phyloP scores from a whole-genome alignment of 1,140 invertebrate genomes.

The Calosoma granatense region DNA sequence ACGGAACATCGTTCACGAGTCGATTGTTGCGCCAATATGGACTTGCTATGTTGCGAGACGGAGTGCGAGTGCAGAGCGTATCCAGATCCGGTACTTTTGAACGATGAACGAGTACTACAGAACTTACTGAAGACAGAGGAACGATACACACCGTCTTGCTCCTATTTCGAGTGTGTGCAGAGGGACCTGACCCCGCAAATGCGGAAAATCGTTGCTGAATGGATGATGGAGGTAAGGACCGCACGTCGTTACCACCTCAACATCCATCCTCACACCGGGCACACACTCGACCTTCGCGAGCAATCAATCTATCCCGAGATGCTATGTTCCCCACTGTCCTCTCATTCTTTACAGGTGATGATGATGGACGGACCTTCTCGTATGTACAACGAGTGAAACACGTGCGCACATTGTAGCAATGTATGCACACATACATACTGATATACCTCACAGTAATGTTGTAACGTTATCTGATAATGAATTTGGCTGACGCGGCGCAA shows the following conservation, averaged over 20 bases:
- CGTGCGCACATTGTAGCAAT: too few relatives aligned
- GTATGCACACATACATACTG: too few relatives aligned
- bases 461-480: neutral
- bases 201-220: constrained; percentile 66
- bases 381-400: neutral
- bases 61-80: neutral
- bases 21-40: neutral
- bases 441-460: too few relatives aligned
- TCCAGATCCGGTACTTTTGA: constrained; percentile 52
- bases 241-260: neutral
- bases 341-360: neutral
- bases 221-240: constrained; percentile 68
- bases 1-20: neutral
- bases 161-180: constrained; percentile 63
- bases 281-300: neutral
- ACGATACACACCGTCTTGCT: constrained; percentile 48
- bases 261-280: neutral
- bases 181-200: constrained; percentile 66
- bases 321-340: neutral
- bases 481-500: neutral
- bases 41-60: constrained; percentile 1
- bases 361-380: neutral
- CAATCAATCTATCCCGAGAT: too few relatives aligned
- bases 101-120: constrained; percentile 55
- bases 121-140: constrained; percentile 59